Base-by-base conservation (phyloP, 2,113 vertebrate genomes). In the Psittacara wagleri region DNA sequence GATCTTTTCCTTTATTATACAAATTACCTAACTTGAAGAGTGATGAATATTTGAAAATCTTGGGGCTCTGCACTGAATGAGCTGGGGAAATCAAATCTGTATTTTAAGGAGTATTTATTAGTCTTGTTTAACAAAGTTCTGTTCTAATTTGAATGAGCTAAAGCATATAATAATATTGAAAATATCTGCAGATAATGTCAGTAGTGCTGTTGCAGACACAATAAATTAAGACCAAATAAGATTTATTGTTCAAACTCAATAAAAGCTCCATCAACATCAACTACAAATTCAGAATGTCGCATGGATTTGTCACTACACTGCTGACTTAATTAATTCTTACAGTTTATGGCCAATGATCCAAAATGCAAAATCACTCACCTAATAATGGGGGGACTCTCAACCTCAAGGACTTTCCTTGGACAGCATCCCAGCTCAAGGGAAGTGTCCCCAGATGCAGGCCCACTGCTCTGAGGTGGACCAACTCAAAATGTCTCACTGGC, bases 61-160 rank as follows among this genome's bases (percentile, higher is more conserved):
- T 83, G 25, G n/a, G 61, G 37, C n/a, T 92, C 27, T 79, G 25
- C 28, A 46, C 15, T 52, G 62, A 87, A 76, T 83, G 63, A 91
- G 33, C 57, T 22, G 19, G 57, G 52, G 77, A 91, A 91, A 87
- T 94, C 55, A 73, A 79, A 64, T 64, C 68, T 76, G 35, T 83
- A 48, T 87, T 91, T 95, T 82, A 44, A 89, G 39, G 39, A 68
- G 72, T 94, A 86, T 81, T 92, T 95, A 86, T 86, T 87, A 85
- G 44, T 52, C 63, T 69, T 89, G 37, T 73, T 92, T 91, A 92
- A 85, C 54, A 41, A 68, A 70, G 31, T 85, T 92, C 73, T 96
- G 39, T 73, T 87, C 44, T 73, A 52, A 76, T 95, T 95, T 92
- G 44, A n/a, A 28, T 48, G 66, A 89, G 22, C 14, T 44, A 59